Base-by-base conservation (phyloP, 2,797 vertebrate species). In the Chaetodon trifasciatus region DNA sequence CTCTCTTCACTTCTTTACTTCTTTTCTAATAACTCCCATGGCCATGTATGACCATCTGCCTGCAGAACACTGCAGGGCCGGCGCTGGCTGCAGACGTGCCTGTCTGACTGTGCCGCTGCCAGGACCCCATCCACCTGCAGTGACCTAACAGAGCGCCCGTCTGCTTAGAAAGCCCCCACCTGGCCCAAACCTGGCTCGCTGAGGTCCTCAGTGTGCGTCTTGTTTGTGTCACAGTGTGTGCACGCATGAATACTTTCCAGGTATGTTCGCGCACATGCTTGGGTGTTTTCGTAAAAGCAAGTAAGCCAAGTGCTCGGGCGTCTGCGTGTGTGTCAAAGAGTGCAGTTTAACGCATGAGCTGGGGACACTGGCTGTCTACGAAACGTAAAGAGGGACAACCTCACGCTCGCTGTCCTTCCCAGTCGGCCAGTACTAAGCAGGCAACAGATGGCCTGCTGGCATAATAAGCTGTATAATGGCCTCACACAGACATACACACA, bases 401-500 rank as follows among this genome's bases (percentile, higher is more conserved):
- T 85, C 81, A 44, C 24, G 76, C 74, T 83, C 76, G 4, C 82
- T 70, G 87, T 92, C 82, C 69, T 78, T 88, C 82, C 85, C 80
- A 75, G 82, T 68, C 53, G 64, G 76, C 83, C 82, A 60, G 66
- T 75, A 49, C 89, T 87, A 86, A 90, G 89, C 89, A 85, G 88
- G 83, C 87, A 89, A 83, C 93, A 95, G 94, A 94, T 92, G 91
- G 93, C 64, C 80, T 55, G 86, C 84, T 92, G 86, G 86, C 87
- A 86, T 89, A 91, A 90, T 85, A 67, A 84, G 81, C 88, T 83
- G 73, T 68, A 28, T 86, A 88, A 91, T 63, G 76, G 75, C 76
- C 87, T 76, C 74, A 74, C 79, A 68, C 66, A 60, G 24, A 56
- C 50, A 47, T 2, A 56, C 49, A 50, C 15, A 57, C 61, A 65